These are phyloP conservation scores for Platyrinchus mystaceus DNA, from an alignment of 2,797 vertebrate species.

Conservation along the genomic window DNA sequence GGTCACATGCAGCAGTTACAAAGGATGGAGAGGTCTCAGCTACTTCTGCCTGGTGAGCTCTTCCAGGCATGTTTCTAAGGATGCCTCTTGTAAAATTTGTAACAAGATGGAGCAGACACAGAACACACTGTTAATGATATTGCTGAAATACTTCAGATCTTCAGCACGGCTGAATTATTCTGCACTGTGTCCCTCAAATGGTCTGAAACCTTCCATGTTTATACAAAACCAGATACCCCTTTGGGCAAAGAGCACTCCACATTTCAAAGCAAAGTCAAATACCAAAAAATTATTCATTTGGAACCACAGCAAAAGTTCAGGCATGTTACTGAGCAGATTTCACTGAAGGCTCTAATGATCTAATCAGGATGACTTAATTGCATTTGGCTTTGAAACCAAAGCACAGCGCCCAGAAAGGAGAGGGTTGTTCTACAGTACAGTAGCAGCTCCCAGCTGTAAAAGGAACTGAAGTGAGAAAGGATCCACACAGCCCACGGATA, in stretches of 20 bases:
- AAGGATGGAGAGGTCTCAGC: background rate
- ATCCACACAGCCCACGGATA: background rate
- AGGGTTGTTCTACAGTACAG: background rate
- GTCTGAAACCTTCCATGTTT: slow-evolving; percentile 47
- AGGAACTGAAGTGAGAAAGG: background rate
- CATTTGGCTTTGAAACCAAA: slow-evolving; percentile 46
- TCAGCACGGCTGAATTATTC: background rate
- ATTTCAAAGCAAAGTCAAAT: slow-evolving; percentile 66
- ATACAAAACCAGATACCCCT: slow-evolving; percentile 47
- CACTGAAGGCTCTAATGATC: slow-evolving; percentile 54
- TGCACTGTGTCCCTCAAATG: slow-evolving; percentile 10
- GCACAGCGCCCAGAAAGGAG: background rate
- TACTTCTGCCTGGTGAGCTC: background rate
- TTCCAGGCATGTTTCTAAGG: background rate
- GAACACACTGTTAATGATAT: background rate
- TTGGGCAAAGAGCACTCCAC: slow-evolving; percentile 14
- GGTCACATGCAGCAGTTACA: background rate
- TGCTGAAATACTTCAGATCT: slow-evolving; percentile 3
- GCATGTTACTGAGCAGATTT: slow-evolving; percentile 50
- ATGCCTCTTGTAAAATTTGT: background rate
- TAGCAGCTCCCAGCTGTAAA: background rate
- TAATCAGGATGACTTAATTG: slow-evolving; percentile 54
- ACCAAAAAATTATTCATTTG: slow-evolving; percentile 61
- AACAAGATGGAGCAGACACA: background rate
- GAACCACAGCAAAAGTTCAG: slow-evolving; percentile 46